These are phyloP conservation scores for Henricia sp. DNA, from an alignment of 53 echinoderm and acorn worm species.

Conservation along the genomic window DNA sequence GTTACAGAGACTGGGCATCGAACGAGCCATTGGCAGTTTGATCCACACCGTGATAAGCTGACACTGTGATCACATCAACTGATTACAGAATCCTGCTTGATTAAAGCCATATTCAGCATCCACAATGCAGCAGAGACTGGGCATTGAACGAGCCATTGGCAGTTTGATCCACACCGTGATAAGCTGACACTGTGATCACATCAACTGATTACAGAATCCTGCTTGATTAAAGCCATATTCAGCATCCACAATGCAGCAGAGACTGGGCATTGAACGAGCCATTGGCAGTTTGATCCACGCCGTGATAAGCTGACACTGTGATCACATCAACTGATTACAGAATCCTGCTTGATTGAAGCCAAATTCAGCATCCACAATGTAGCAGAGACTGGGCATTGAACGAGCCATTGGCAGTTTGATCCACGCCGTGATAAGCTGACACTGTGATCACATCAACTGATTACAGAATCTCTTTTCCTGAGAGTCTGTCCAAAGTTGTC, in stretches of 20 bases:
- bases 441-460: too few species aligned
- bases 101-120: background rate
- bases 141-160: constrained; percentile 4
- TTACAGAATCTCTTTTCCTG: background rate
- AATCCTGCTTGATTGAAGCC: background rate
- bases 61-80: too few species aligned
- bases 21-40: constrained; percentile 41
- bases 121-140: background rate
- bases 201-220: background rate
- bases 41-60: constrained; percentile 49
- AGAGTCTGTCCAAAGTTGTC: too few species aligned
- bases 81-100: background rate
- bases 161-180: constrained; percentile 49
- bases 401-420: constrained; percentile 38
- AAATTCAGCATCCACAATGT: background rate
- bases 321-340: too few species aligned
- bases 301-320: constrained; percentile 34
- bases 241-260: background rate
- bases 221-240: background rate
- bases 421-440: constrained; percentile 42
- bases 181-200: constrained; percentile 33
- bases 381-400: background rate
- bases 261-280: background rate
- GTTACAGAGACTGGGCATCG: constrained; percentile 35
- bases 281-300: constrained; percentile 51